These are phyloP conservation scores for Aurelia sp. DNA, from an alignment of 30 jellyfish, hydroid and myxozoan species.

Conservation along the genomic window DNA sequence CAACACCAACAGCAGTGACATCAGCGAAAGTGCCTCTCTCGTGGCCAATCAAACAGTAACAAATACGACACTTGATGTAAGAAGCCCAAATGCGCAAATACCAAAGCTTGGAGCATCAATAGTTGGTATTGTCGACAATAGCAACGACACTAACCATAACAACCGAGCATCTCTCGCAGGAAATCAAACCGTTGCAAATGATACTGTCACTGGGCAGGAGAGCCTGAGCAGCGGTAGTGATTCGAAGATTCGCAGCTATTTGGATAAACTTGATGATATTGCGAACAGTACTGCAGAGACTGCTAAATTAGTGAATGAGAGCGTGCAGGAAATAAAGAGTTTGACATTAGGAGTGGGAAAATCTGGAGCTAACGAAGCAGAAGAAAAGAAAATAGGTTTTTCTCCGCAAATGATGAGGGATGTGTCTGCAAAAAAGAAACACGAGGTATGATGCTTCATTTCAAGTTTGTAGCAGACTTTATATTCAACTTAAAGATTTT, in stretches of 20 bases:
- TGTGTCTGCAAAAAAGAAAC: constrained; percentile 47
- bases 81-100: constrained; percentile 1
- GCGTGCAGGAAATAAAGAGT: constrained; percentile 10
- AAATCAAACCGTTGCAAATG: background rate
- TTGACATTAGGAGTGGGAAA: background rate
- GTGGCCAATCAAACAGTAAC: background rate
- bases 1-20: background rate
- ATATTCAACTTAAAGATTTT: too few species aligned
- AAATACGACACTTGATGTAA: background rate
- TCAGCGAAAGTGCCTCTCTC: background rate
- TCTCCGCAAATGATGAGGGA: constrained; percentile 13
- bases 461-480: too few species aligned
- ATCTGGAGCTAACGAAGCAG: background rate
- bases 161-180: constrained; percentile 7
- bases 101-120: background rate
- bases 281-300: constrained; percentile 29
- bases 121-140: constrained; percentile 18
- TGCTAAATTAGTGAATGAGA: constrained; percentile 23
- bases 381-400: background rate
- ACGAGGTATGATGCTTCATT: constrained; percentile 7
- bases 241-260: constrained; percentile 1
- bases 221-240: background rate
- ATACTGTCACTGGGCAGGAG: background rate
- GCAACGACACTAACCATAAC: background rate
- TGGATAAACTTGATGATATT: constrained; percentile 32